phyloP scores from a whole-genome alignment of 1,140 invertebrate species.

The Ruditapes philippinarum region DNA sequence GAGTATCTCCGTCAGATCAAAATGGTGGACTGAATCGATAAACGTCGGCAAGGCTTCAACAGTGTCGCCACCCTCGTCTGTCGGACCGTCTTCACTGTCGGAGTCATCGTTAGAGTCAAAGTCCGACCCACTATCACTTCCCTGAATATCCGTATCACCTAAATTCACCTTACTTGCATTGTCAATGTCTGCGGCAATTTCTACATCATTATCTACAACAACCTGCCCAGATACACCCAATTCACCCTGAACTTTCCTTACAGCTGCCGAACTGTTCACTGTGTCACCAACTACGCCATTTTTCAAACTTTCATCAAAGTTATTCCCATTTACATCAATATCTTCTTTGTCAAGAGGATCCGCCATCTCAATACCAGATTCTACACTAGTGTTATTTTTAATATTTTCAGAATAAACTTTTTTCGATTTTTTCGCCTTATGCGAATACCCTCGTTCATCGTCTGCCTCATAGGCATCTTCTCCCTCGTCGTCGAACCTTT shows the following conservation, averaged over 20 bases:
- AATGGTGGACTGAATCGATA: constrained; percentile 84
- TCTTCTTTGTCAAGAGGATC: not conserved
- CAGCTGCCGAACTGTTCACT: constrained; percentile 82
- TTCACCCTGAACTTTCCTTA: constrained; percentile 77
- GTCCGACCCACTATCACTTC: constrained; percentile 22
- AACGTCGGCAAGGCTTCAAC: constrained; percentile 74
- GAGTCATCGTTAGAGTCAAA: constrained; percentile 14
- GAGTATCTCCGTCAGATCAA: constrained; percentile 81
- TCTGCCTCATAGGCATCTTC: constrained; percentile 50
- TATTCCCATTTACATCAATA: constrained; percentile 4
- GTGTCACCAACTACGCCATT: not conserved
- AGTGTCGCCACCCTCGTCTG: constrained; percentile 13
- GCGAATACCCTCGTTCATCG: constrained; percentile 22
- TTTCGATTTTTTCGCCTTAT: not conserved
- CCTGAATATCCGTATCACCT: constrained; percentile 25
- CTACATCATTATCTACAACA: not conserved
- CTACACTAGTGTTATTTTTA: constrained; percentile 68
- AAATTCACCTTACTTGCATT: constrained; percentile 60
- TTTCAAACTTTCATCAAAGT: not conserved
- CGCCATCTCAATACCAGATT: not conserved
- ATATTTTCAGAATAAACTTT: not conserved
- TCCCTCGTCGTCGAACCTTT: not conserved
- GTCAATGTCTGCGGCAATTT: constrained; percentile 54
- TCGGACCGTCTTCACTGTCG: constrained; percentile 17
- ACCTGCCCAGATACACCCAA: constrained; percentile 33